Evolutionary conservation across 2,888 invertebrate species (phyloP).

Genomic region (Lordiphosa fenestrarum): DNA sequence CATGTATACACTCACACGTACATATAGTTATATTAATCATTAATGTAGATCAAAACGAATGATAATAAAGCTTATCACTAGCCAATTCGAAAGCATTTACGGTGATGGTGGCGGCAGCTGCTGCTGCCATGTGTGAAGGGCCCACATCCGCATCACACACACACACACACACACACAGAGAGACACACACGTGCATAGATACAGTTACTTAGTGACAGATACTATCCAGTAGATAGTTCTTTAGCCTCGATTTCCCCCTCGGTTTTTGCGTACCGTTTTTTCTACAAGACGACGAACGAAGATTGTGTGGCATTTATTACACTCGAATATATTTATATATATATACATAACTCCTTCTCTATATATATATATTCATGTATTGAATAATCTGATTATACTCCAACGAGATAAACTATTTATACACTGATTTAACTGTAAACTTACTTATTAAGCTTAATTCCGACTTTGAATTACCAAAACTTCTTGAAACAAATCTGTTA

Average conservation of each 20-base stretch:
- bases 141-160: constrained; percentile 12
- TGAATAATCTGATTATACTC: constrained; percentile 48
- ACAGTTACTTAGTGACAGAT: constrained; percentile 34
- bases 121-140: constrained; percentile 18
- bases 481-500: constrained; percentile 67
- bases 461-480: constrained; percentile 59
- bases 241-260: constrained; percentile 20
- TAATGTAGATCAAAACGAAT: constrained; percentile 28
- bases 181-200: constrained; percentile 21
- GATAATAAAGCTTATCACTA: constrained; percentile 63
- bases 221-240: constrained; percentile 27
- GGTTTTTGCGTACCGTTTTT: constrained; percentile 21
- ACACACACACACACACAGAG: constrained; percentile 30
- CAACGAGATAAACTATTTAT: constrained; percentile 59
- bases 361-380: constrained; percentile 44
- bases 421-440: constrained; percentile 72
- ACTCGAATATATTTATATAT: constrained; percentile 56
- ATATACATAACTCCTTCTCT: constrained; percentile 36
- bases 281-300: constrained; percentile 38
- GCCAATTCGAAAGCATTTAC: constrained; percentile 65
- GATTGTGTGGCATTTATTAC: constrained; percentile 49
- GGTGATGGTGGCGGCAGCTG: neutral
- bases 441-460: constrained; percentile 64
- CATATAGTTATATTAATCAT: constrained; percentile 6
- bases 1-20: constrained; percentile 12